Evolutionary conservation across 2,888 invertebrate species (phyloP), one percentile per base, ranked within the genome.

Genomic region (Norana najaformis): DNA sequence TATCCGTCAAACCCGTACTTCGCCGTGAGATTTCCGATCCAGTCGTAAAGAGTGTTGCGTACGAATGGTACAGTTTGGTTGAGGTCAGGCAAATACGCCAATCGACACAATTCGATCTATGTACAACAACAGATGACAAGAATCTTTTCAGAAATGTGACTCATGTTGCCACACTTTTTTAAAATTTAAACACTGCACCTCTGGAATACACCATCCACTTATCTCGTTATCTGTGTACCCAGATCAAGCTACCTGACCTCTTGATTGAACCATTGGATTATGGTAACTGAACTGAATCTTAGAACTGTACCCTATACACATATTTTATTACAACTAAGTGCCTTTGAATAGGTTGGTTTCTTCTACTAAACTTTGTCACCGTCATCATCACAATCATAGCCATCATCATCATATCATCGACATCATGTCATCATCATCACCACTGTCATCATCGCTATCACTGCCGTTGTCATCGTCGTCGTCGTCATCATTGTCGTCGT

Each of bases 1-100:
- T 92, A 92, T 39, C 92, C 93, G 88, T 93, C 93, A 88, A 93
- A 92, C 23, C 89, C 88, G 88, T 92, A 93, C n/a, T 90, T 89
- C 16, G 53, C 37, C n/a, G 92, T 92, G 35, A 92, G 69, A 82
- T 92, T 90, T 20, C 39, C 14, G 30, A 93, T 91, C 93, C 93
- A 93, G 23, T 83, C n/a, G 36, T 91, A 69, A 39, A 93, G 90
- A 23, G 91, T 90, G 16, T 91, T 53, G 23, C 91, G 85, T 34
- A 93, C 93, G 83, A 89, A 92, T 14, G 91, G 89, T n/a, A 91
- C 91, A 23, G 92, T 91, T 82, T 93, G 92, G 91, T 93, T 93
- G 35, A 93, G 89, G 89, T 93, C 93, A 14, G 92, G 92, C 83
- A 93, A 89, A 30, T 91, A 90, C 20, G 92, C 92, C 36, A 93